Base-by-base conservation (phyloP, 2,888 invertebrate genomes). In the Anorthoa munda region DNA sequence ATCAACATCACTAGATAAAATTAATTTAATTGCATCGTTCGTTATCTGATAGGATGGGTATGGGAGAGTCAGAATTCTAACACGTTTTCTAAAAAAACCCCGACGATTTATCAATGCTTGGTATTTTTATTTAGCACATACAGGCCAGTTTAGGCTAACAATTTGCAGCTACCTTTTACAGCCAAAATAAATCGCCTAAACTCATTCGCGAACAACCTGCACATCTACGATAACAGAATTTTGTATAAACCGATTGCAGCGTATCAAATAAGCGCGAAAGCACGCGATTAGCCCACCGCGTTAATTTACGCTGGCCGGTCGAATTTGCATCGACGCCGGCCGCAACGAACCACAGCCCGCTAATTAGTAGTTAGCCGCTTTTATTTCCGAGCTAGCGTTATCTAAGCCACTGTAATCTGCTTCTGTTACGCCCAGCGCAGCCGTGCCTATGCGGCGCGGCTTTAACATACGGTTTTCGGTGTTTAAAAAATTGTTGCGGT, bases 311-410 rank as follows among this genome's bases (percentile, higher is more conserved):
- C 81, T 83, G 82, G 89, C 87, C 87, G 90, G 90, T 89, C 91
- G 91, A 92, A 94, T 94, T 94, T 92, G 92, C 94, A 93, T 91
- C 87, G 89, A 82, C 83, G 86, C 87, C 83, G 84, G 83, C 87
- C 87, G 86, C 91, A 87, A 75, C 85, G 63, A 65, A 76, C 86
- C 87, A 76, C 77, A 69, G 76, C 71, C 86, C 85, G 87, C 93
- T 95, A 96, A 96, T 96, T 96, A 95, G 93, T 90, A 93, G 94
- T 92, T 93, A 90, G 90, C 90, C 90, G 93, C 90, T 95, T 95
- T 95, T 96, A 95, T 95, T 95, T 96, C 95, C 95, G 92, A 91
- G 90, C 89, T 85, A 89, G 82, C 91, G 92, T 90, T 95, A 95
- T 95, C 95, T 95, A 92, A 93, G 92, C 93, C 90, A 77, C 86